Evolutionary conservation across 2,888 invertebrate genomes (phyloP), one percentile per base, ranked within the genome.

Genomic region (Diarsia mendica): DNA sequence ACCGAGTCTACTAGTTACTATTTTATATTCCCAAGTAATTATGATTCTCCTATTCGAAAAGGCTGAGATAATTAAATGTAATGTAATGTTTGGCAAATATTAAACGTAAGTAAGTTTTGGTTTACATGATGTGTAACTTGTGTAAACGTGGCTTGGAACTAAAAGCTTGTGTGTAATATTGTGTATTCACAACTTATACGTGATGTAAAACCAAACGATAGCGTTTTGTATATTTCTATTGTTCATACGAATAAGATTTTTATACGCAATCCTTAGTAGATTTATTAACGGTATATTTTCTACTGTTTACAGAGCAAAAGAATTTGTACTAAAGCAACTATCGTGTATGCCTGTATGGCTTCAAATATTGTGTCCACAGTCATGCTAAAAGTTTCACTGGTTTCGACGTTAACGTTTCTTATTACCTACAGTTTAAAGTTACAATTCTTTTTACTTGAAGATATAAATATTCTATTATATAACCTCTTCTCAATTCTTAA

Each of bases 21-120:
- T 94, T 94, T 93, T 94, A 94, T 95, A 95, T 94, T 95, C 93
- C 93, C 94, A 94, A 92, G 90, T 93, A 91, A 93, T 93, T 94
- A 95, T 93, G 92, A 93, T 95, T 95, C 94, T 96, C 96, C 96
- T 96, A 95, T 94, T 96, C 94, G 94, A 96, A 96, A 96, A 96
- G 96, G 96, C 96, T 96, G 96, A 96, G 90, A 94, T 94, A 93
- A 94, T 92, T 93, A 91, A 90, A 90, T 94, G 92, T 94, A 94
- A 93, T 92, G 90, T 94, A 93, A 94, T 89, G 91, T 95, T 95
- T 94, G 95, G 95, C 94, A 91, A 93, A 92, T 91, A 91, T 91
- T 92, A 89, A 92, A 91, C 89, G 89, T 93, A 93, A 91, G 91
- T 85, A 83, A 83, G 79, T 89, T 86, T 90, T 89, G 92, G 90